Percentiles rank a stretch among this genome's conserved stretches.
These are phyloP conservation scores for Oligia fasciuncula DNA, from an alignment of 2,888 invertebrate genomes.

Conservation along the genomic window DNA sequence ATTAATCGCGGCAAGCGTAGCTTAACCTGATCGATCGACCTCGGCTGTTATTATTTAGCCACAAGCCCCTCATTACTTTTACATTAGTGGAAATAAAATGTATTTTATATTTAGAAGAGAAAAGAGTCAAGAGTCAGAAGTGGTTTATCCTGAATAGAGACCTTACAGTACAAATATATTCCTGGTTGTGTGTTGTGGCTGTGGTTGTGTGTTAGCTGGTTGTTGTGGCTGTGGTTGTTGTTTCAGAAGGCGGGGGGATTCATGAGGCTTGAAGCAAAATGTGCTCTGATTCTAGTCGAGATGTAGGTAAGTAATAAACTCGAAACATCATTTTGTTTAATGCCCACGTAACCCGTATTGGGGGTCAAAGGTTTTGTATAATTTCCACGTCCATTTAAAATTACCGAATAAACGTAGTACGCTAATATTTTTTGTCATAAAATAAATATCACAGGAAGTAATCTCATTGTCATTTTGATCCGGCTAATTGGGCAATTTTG, in stretches of 20 bases:
- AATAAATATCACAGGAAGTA: conserved; percentile 59
- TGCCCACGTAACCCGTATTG: not conserved
- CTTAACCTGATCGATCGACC: too few species aligned
- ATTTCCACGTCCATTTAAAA: conserved; percentile 42
- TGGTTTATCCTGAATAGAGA: not conserved
- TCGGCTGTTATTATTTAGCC: too few species aligned
- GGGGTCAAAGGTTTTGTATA: conserved; percentile 23
- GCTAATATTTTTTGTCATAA: conserved; percentile 48
- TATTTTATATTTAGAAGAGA: too few species aligned
- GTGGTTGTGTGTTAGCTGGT: too few species aligned
- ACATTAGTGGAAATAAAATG: too few species aligned
- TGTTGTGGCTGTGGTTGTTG: too few species aligned
- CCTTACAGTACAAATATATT: not conserved
- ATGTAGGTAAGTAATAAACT: not conserved
- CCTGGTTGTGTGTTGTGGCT: not conserved
- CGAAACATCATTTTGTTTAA: not conserved
- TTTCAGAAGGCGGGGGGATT: not conserved
- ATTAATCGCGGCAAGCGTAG: too few species aligned
- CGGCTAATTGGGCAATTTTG: conserved; percentile 62
- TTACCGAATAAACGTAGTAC: conserved; percentile 14
- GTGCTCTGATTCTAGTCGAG: too few species aligned
- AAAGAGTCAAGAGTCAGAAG: not conserved
- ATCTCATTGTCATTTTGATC: conserved; percentile 67
- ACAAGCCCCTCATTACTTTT: too few species aligned
- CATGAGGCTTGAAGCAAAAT: not conserved